phyloP scores from a whole-genome alignment of 2,113 vertebrate genomes.

The Lycaon pictus region DNA sequence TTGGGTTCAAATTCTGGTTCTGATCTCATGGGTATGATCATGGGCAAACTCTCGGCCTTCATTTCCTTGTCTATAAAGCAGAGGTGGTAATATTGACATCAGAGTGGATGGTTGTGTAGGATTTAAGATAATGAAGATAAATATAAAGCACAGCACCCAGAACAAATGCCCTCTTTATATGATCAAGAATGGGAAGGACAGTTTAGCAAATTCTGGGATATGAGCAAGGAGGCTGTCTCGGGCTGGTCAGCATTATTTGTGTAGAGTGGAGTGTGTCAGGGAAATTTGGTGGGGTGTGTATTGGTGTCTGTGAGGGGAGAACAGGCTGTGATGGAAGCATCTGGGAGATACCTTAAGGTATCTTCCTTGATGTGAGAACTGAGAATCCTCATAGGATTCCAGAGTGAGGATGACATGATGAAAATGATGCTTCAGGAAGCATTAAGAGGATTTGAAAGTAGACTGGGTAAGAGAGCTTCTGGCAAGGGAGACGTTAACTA shows the following conservation, averaged over 20 bases:
- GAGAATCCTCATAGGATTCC: slow-evolving; percentile 5
- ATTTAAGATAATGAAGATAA: background rate
- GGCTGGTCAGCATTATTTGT: background rate
- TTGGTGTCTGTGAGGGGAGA: background rate
- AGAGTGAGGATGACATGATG: background rate
- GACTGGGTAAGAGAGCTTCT: background rate
- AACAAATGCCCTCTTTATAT: background rate
- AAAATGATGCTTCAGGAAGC: slow-evolving; percentile 40
- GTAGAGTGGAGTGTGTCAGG: background rate
- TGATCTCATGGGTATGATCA: background rate
- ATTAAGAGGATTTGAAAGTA: slow-evolving; percentile 59
- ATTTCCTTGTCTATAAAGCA: background rate
- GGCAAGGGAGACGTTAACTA: background rate
- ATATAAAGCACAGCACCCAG: background rate
- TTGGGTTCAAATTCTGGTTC: background rate
- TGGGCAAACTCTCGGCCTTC: background rate
- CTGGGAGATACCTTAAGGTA: background rate
- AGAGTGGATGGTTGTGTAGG: background rate
- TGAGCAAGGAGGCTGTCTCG: background rate
- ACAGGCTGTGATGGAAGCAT: background rate
- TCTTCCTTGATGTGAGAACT: slow-evolving; percentile 14
- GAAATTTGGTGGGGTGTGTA: background rate
- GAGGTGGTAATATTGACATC: background rate
- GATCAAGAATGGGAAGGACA: background rate
- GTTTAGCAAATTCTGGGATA: background rate